Evolutionary conservation across 2,888 invertebrate genomes (phyloP), one percentile per base, ranked within the genome.

Genomic region (Conops quadrifasciatus): DNA sequence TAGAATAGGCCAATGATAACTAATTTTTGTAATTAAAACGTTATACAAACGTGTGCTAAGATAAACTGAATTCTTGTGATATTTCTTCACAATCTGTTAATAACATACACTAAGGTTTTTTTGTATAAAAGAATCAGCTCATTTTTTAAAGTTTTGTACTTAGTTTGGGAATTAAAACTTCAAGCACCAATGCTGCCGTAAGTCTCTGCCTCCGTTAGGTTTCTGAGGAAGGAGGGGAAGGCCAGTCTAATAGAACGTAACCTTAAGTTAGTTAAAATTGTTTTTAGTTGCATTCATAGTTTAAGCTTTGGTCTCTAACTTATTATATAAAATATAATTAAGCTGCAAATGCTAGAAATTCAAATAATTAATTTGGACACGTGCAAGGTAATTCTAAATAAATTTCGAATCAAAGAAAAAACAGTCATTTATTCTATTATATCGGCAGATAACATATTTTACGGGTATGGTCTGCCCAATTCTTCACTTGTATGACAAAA

Each of bases 11-110:
- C 19, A 53, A 13, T 53, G 16, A 13, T 36, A 21, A 21, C 21
- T 66, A 43, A 4, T 36, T 30, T 30, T 21, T 45, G 47, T 63
- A 30, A n/a, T n/a, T n/a, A n/a, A n/a, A n/a, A 47, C 24, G 45
- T 45, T 47, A 45, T 21, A n/a, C n/a, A n/a, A 71, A 69, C 67
- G 68, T 45, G 63, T 62, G 66, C 67, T 71, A 36, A 21, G 49
- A 26, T 60, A 67, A 62, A 64, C 16, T 70, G 63, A 72, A 59
- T 28, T 64, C 60, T 66, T 58, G 70, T 73, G 64, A 71, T 73
- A 53, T 51, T 68, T 67, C 60, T 36, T 72, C 71, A 56, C 72
- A 68, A 66, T 36, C 9, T 36, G 5, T 36, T 0, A 1, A 58
- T 28, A 28, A 21, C 11, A n/a, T n/a, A n/a, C 24, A 56, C n/a